Conservation (phyloP, 2,888 invertebrate genomes). For the Caprella mutica region DNA sequence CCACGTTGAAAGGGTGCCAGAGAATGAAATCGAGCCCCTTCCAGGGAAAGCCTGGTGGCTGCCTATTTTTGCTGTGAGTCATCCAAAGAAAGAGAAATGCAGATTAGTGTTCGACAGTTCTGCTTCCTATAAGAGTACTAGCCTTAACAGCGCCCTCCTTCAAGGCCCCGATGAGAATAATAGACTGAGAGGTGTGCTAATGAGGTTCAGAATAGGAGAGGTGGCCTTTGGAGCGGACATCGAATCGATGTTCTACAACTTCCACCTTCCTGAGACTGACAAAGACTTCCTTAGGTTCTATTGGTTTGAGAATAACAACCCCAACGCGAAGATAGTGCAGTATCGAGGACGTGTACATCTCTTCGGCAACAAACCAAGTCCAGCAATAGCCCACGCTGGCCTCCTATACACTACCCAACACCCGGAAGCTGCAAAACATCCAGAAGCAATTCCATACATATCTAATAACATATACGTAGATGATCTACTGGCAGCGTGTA, state of each 20-base stretch:
- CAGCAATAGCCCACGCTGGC: not conserved
- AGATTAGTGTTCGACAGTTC: not conserved
- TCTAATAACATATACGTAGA: too few species aligned
- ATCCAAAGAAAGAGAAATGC: not conserved
- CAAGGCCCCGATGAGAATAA: slow-evolving; percentile 8
- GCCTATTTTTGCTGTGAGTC: not conserved
- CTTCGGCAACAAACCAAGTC: not conserved
- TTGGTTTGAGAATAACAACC: not conserved
- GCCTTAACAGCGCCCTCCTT: not conserved
- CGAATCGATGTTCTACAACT: not conserved
- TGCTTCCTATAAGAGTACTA: not conserved
- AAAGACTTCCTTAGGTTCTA: not conserved
- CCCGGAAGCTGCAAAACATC: too few species aligned
- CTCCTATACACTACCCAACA: too few species aligned
- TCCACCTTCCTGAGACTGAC: not conserved
- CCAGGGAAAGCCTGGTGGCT: too few species aligned
- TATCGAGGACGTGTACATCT: not conserved
- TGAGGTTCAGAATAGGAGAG: not conserved
- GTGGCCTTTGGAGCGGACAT: not conserved
- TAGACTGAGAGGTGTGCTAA: not conserved
- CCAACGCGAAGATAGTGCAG: not conserved
- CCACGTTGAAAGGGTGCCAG: not conserved
- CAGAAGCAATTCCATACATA: too few species aligned
- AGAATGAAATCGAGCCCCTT: not conserved
- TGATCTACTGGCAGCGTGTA: too few species aligned